These are phyloP conservation scores for Aphidius ervi DNA, from an alignment of 1,140 invertebrate species.

Conservation along the genomic window DNA sequence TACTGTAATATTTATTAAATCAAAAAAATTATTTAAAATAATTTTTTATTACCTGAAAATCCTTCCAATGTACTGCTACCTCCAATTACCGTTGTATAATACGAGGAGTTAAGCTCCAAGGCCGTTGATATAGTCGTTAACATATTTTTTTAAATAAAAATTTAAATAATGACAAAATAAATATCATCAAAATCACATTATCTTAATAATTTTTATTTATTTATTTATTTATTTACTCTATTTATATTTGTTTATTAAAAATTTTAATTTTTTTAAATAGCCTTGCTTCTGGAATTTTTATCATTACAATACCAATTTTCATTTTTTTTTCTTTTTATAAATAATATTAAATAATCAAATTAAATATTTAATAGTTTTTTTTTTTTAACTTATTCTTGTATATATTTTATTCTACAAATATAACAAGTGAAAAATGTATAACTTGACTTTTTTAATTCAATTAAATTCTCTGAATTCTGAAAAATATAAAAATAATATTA, in stretches of 20 bases:
- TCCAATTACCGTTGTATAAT: constrained; percentile 39
- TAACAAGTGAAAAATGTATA: no score
- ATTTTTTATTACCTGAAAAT: constrained; percentile 37
- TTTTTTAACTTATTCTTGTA: no score
- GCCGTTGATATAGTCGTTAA: constrained; percentile 39
- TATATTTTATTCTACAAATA: no score
- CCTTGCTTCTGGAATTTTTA: background rate
- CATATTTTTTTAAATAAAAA: constrained; percentile 23
- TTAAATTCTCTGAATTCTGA: no score
- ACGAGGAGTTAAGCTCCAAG: constrained; percentile 40
- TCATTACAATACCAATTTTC: background rate
- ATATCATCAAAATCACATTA: background rate
- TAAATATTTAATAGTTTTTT: no score
- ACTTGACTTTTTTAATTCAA: no score
- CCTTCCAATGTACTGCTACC: constrained; percentile 36
- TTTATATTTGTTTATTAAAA: background rate
- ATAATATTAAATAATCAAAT: no score
- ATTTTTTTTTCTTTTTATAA: background rate
- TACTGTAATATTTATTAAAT: background rate
- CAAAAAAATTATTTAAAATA: background rate
- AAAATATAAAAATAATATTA: no score
- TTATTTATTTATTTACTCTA: background rate
- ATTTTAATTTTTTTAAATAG: background rate
- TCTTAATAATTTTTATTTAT: background rate
- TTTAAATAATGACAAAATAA: background rate